A percentile compares a stretch with the other conserved stretches of the same genome.
Evolutionary conservation across 1,140 invertebrate genomes (phyloP).

Genomic region (Zaprionus camerounensis): DNA sequence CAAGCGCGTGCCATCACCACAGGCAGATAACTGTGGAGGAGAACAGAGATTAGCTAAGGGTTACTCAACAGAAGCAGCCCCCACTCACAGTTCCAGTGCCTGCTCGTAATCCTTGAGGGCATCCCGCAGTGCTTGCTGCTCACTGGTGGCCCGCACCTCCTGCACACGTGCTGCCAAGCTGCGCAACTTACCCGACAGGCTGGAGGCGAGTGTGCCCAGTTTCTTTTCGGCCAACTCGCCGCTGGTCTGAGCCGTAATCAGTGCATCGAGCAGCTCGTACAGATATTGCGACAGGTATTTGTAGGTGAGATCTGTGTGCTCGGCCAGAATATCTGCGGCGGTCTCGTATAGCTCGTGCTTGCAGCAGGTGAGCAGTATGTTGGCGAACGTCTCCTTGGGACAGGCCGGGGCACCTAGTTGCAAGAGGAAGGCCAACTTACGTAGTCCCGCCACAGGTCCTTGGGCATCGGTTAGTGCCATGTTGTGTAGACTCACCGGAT

Average conservation of each 20-base stretch:
- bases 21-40: conserved; percentile 89
- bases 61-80: background rate
- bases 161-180: conserved; percentile 97
- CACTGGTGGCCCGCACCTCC: conserved; percentile 94
- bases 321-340: conserved; percentile 98
- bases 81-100: conserved; percentile 89
- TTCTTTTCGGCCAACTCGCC: conserved; percentile 98
- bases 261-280: conserved; percentile 95
- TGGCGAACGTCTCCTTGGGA: conserved; percentile 98
- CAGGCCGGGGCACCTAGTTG: conserved; percentile 95
- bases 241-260: conserved; percentile 98
- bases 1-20: conserved; percentile 99
- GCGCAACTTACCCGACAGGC: conserved; percentile 94
- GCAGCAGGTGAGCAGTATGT: conserved; percentile 97
- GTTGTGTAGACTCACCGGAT: conserved; percentile 99
- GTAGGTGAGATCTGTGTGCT: conserved; percentile 98
- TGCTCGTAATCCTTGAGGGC: conserved; percentile 97
- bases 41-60: background rate
- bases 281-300: conserved; percentile 97
- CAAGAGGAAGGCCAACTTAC: conserved; percentile 98
- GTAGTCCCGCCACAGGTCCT: conserved; percentile 95
- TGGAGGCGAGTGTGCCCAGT: conserved; percentile 97
- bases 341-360: conserved; percentile 99
- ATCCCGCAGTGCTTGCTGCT: conserved; percentile 95
- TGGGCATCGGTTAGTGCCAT: conserved; percentile 97